These are phyloP conservation scores for Ephialtes manifestator DNA, from an alignment of 2,888 invertebrate genomes.

Conservation along the genomic window DNA sequence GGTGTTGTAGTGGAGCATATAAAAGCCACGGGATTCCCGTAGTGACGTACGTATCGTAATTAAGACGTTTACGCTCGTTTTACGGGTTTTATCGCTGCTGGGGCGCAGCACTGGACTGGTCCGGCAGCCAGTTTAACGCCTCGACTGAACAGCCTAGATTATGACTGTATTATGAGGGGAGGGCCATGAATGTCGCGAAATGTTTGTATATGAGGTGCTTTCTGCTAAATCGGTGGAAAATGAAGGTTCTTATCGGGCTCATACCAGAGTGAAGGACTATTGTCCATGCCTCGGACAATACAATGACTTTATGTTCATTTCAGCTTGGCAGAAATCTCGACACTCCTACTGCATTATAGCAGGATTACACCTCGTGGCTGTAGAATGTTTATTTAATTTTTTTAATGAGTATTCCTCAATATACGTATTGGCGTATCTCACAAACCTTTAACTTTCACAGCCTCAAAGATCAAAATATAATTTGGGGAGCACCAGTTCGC, in stretches of 20 bases:
- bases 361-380: not conserved
- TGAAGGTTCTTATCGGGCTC: constrained; percentile 2
- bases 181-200: constrained; percentile 24
- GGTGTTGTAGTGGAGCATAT: not conserved
- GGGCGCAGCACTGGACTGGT: not conserved
- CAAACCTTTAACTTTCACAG: no score
- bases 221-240: constrained; percentile 46
- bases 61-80: constrained; percentile 43
- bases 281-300: not conserved
- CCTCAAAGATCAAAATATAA: no score
- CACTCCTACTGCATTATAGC: not conserved
- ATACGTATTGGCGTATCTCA: no score
- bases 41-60: constrained; percentile 29
- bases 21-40: not conserved
- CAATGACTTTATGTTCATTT: not conserved
- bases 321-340: not conserved
- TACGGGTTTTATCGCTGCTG: constrained; percentile 17
- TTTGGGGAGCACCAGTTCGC: no score
- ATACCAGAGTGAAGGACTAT: not conserved
- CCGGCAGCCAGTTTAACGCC: constrained; percentile 35
- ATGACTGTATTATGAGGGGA: constrained; percentile 33
- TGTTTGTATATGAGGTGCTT: constrained; percentile 19
- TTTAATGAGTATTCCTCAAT: no score
- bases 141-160: constrained; percentile 46
- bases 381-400: not conserved